Conservation (phyloP, 2,888 invertebrate genomes). For the Seira ritae region DNA sequence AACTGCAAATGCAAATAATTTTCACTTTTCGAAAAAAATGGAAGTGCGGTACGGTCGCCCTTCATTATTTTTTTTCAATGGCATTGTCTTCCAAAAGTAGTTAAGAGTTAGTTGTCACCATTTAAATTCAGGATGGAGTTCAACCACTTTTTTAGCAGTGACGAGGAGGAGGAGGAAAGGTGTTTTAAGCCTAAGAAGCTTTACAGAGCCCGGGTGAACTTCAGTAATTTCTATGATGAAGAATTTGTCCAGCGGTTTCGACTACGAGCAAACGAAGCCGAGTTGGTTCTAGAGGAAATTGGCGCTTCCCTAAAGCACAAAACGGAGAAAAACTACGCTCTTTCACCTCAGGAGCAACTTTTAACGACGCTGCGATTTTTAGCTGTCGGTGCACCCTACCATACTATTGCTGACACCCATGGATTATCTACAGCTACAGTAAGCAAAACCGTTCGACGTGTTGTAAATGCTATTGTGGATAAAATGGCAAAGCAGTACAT, state of each 20-base stretch:
- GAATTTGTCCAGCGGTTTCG: constrained; percentile 27
- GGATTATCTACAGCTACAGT: constrained; percentile 58
- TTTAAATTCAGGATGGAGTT: too few relatives aligned
- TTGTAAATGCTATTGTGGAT: constrained; percentile 39
- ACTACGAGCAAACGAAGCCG: constrained; percentile 2
- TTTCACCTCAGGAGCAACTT: constrained; percentile 43
- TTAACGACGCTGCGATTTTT: constrained; percentile 42
- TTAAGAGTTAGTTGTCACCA: too few relatives aligned
- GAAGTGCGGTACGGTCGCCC: too few relatives aligned
- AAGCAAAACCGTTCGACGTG: constrained; percentile 26
- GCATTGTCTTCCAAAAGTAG: too few relatives aligned
- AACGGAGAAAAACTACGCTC: constrained; percentile 34
- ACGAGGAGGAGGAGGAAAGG: neutral
- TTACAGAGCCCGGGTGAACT: constrained; percentile 5
- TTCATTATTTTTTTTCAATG: too few relatives aligned
- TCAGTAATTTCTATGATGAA: neutral
- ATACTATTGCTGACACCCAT: constrained; percentile 42
- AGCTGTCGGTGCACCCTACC: constrained; percentile 37
- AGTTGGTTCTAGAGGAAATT: constrained; percentile 28
- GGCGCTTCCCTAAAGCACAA: constrained; percentile 22
- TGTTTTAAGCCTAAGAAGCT: neutral
- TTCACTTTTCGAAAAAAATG: too few relatives aligned
- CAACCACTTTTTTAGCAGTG: too few relatives aligned
- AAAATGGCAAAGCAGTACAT: constrained; percentile 36
- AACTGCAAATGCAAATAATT: too few relatives aligned